phyloP scores from a whole-genome alignment of 2,797 vertebrate genomes.

The Mallotus villosus region DNA sequence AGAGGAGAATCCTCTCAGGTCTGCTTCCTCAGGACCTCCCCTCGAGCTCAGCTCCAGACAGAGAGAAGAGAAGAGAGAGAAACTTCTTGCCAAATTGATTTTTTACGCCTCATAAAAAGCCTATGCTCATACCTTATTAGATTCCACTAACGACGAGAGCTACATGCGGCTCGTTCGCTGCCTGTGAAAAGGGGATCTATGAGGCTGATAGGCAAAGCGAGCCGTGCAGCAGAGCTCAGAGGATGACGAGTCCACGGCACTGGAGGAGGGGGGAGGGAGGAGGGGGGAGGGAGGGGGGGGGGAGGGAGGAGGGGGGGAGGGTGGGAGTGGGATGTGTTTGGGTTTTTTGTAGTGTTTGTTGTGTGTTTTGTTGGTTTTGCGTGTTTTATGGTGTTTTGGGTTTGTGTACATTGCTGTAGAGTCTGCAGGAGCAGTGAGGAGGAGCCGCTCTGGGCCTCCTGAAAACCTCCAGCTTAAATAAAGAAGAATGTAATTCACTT shows the following conservation, averaged over 20 bases:
- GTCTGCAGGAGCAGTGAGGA: no score
- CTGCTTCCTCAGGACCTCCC: conserved; percentile 36
- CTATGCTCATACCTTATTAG: conserved; percentile 76
- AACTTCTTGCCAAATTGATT: conserved; percentile 76
- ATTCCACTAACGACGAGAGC: conserved; percentile 73
- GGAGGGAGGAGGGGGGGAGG: neutral
- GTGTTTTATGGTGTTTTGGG: no score
- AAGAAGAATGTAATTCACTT: conserved; percentile 62
- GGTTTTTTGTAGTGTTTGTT: no score
- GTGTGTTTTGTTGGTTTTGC: no score
- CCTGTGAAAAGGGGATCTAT: conserved; percentile 76
- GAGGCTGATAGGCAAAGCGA: conserved; percentile 59
- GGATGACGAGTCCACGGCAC: conserved; percentile 50
- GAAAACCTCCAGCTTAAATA: conserved; percentile 61
- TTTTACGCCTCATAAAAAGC: conserved; percentile 72
- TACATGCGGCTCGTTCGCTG: conserved; percentile 73
- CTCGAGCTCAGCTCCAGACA: conserved; percentile 41
- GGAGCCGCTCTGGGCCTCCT: conserved; percentile 51
- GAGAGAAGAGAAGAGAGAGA: conserved; percentile 53
- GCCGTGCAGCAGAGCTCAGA: conserved; percentile 38
- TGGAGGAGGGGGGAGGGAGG: conserved; percentile 35
- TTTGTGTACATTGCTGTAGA: no score
- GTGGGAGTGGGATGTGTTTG: no score
- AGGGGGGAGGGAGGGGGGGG: conserved; percentile 19
- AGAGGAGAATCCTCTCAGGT: neutral